A percentile compares a stretch with the other conserved stretches of the same genome.
Conservation (phyloP, 37 sponge, comb jelly and placozoan genomes). For the Aplysina aerophoba region DNA sequence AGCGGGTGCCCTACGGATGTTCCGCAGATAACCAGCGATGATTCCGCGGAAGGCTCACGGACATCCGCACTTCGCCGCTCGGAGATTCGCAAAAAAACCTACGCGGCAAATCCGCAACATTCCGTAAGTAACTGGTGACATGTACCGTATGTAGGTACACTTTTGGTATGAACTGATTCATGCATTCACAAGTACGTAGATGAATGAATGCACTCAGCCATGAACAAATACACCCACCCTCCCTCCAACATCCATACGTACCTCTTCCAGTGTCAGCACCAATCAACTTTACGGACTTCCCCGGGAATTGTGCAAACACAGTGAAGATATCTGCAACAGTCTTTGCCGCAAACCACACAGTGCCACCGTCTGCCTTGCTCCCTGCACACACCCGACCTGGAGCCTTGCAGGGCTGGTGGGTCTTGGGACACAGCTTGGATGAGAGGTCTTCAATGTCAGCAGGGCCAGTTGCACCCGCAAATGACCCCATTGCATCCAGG, state of each 20-base stretch:
- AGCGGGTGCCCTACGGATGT: no score
- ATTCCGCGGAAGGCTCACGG: no score
- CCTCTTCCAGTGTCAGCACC: conserved; percentile 84
- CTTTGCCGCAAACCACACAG: conserved; percentile 59
- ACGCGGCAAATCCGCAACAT: no score
- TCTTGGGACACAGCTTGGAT: conserved; percentile 24
- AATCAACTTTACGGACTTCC: conserved; percentile 47
- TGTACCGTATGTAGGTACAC: no score
- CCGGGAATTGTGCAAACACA: conserved; percentile 18
- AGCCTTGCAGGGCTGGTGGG: conserved; percentile 25
- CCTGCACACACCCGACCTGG: not conserved
- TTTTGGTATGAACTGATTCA: no score
- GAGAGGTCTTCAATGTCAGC: conserved; percentile 34
- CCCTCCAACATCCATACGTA: conserved; percentile 22
- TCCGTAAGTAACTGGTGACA: no score
- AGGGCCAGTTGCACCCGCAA: conserved; percentile 36
- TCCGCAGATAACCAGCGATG: no score
- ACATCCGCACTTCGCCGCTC: no score
- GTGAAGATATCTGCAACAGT: conserved; percentile 51
- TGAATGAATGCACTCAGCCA: conserved; percentile 21
- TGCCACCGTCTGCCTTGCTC: conserved; percentile 24
- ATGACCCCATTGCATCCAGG: conserved; percentile 84
- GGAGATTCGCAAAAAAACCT: no score
- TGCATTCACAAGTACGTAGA: not conserved
- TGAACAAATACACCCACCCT: conserved; percentile 15